phyloP scores from a whole-genome alignment of 2,113 vertebrate species.

The Megalops atlanticus region DNA sequence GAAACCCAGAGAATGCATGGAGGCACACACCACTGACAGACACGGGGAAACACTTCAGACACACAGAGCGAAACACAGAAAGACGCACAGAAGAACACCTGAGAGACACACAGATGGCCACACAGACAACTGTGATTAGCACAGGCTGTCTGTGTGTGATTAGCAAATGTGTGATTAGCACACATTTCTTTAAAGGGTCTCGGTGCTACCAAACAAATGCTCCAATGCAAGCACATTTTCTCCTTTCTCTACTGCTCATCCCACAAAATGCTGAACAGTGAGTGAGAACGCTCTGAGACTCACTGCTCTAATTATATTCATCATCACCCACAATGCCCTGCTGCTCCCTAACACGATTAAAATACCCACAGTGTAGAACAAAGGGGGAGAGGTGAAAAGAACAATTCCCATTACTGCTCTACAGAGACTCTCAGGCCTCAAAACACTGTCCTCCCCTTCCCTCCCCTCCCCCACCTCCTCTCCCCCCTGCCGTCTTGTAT shows the following conservation, averaged over 20 bases:
- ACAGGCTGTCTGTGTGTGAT: constrained; percentile 16
- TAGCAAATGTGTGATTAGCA: constrained; percentile 11
- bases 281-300: constrained; percentile 35
- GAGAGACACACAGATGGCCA: background rate
- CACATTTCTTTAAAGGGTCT: background rate
- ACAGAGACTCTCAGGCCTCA: background rate
- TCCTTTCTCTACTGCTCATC: background rate
- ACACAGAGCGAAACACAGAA: background rate
- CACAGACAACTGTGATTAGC: constrained; percentile 37
- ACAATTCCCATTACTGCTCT: background rate
- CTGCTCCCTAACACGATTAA: constrained; percentile 15
- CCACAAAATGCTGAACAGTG: background rate
- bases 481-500: background rate
- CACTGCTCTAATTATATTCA: constrained; percentile 26
- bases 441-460: background rate
- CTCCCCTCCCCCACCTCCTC: too few species aligned
- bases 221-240: background rate
- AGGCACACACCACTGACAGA: background rate
- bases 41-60: background rate
- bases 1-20: background rate
- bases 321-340: constrained; percentile 14
- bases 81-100: background rate
- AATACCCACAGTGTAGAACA: constrained; percentile 21
- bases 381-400: background rate
- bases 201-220: background rate